Conservation (phyloP, 2,113 vertebrate species). For the Zosterops pallidus region DNA sequence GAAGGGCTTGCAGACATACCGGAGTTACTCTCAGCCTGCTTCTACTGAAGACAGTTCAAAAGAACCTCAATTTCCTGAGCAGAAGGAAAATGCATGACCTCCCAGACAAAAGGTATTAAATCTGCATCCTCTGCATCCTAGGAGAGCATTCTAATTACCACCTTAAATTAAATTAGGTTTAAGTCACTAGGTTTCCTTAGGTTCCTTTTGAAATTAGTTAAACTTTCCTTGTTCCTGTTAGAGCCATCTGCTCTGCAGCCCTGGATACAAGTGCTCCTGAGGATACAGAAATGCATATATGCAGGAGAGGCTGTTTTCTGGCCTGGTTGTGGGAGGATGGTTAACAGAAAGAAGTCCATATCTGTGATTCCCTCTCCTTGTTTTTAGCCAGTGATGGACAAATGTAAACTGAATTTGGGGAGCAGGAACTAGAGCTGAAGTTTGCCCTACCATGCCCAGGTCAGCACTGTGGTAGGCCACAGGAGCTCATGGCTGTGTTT, state of each 20-base stretch:
- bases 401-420: neutral
- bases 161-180: neutral
- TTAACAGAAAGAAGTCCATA: neutral
- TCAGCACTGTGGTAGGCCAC: fast-evolving
- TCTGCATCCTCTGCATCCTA: neutral
- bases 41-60: neutral
- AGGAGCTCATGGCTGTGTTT: fast-evolving
- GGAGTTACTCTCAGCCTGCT: neutral
- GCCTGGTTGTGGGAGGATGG: neutral
- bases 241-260: neutral
- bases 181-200: neutral
- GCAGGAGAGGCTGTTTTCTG: neutral
- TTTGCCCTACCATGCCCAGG: neutral
- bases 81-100: neutral
- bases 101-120: neutral
- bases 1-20: neutral
- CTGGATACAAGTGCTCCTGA: neutral
- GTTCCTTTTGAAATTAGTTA: neutral
- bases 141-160: neutral
- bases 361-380: neutral
- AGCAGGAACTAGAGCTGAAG: neutral
- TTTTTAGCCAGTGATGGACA: neutral
- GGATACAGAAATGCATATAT: neutral
- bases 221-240: neutral
- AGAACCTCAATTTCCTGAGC: neutral